A percentile compares a stretch with the other conserved stretches of the same genome.
These are phyloP conservation scores for Probaryconus sp. DNA, from an alignment of 1,140 invertebrate species.

Conservation along the genomic window DNA sequence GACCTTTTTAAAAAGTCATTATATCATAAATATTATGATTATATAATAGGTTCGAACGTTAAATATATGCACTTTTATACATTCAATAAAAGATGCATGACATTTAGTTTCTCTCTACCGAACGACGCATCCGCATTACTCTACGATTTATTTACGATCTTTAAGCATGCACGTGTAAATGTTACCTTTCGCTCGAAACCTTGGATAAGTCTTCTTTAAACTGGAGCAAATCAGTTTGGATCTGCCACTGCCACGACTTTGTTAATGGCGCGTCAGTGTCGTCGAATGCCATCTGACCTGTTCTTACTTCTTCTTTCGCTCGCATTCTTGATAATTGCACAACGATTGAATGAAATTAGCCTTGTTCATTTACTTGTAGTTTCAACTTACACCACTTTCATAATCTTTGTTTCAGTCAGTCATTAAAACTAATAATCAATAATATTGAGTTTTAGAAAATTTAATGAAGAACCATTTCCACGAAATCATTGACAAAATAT, in stretches of 20 bases:
- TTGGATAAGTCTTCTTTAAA: constrained; percentile 37
- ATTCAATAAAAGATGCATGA: constrained; percentile 31
- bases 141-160: constrained; percentile 50
- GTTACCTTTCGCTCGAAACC: constrained; percentile 42
- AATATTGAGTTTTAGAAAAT: too few species aligned
- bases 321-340: constrained; percentile 40
- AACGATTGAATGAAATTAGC: constrained; percentile 49
- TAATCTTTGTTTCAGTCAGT: constrained; percentile 30
- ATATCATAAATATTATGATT: too few species aligned
- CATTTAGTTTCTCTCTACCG: constrained; percentile 29
- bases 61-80: too few species aligned
- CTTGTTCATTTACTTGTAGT: constrained; percentile 35
- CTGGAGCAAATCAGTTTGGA: constrained; percentile 43
- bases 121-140: constrained; percentile 42
- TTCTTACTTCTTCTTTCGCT: constrained; percentile 24
- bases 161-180: constrained; percentile 12
- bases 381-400: not conserved
- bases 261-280: constrained; percentile 39
- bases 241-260: constrained; percentile 43
- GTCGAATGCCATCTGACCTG: constrained; percentile 28
- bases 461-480: too few species aligned
- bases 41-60: too few species aligned
- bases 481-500: too few species aligned
- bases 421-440: too few species aligned
- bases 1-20: too few species aligned